Evolutionary conservation across 1,140 invertebrate species (phyloP).

Genomic region (Drosophila gunungcola): DNA sequence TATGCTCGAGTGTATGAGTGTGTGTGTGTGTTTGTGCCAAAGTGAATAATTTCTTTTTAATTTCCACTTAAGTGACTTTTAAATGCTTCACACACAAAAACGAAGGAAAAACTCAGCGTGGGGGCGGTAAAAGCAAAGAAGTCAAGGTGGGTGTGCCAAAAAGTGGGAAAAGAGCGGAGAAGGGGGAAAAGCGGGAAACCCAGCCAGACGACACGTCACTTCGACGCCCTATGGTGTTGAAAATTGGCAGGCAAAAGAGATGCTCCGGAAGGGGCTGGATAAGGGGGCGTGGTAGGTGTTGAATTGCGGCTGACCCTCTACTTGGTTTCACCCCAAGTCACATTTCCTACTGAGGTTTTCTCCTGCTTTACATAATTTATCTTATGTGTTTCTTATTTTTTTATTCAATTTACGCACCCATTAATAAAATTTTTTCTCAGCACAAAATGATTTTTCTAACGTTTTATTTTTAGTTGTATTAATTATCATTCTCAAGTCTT

Average conservation of each 20-base stretch:
- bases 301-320: slow-evolving; percentile 16
- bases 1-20: slow-evolving; percentile 24
- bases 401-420: not conserved
- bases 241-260: slow-evolving; percentile 33
- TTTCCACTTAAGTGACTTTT: slow-evolving; percentile 66
- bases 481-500: too few species aligned
- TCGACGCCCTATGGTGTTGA: slow-evolving; percentile 48
- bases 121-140: slow-evolving; percentile 20
- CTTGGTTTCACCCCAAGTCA: slow-evolving; percentile 23
- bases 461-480: too few species aligned
- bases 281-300: slow-evolving; percentile 28
- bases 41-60: slow-evolving; percentile 67
- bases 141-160: slow-evolving; percentile 22
- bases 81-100: slow-evolving; percentile 41
- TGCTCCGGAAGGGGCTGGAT: not conserved
- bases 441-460: too few species aligned
- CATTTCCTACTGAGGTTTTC: not conserved
- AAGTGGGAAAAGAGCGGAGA: not conserved
- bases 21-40: slow-evolving; percentile 42
- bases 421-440: not conserved
- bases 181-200: slow-evolving; percentile 1
- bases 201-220: slow-evolving; percentile 51
- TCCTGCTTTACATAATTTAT: not conserved
- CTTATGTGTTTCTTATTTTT: not conserved
- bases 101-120: not conserved